Conservation (phyloP, 2,888 invertebrate genomes). For the Pandemis cinnamomeana region DNA sequence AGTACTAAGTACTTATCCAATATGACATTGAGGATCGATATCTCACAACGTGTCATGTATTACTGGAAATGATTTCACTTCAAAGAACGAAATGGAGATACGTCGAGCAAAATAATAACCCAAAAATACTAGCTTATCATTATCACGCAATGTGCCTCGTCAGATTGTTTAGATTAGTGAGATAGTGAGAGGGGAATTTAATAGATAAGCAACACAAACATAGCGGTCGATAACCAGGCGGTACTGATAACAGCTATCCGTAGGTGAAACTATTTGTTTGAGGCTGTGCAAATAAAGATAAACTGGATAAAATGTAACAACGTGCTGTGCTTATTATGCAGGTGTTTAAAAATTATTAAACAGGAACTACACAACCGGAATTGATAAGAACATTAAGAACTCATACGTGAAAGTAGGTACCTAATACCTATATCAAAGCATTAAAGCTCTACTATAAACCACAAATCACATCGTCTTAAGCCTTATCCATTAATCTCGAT, state of each 20-base stretch:
- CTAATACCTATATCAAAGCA: neutral
- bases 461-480: neutral
- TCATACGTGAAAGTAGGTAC: neutral
- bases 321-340: neutral
- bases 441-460: neutral
- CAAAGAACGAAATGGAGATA: constrained; percentile 41
- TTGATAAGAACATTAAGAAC: too few species aligned
- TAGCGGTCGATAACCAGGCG: constrained; percentile 41
- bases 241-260: constrained; percentile 31
- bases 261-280: constrained; percentile 27
- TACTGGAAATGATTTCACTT: constrained; percentile 26
- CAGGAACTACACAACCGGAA: neutral
- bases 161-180: constrained; percentile 39
- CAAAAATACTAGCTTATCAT: constrained; percentile 67
- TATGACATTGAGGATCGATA: constrained; percentile 6
- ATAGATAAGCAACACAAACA: constrained; percentile 39
- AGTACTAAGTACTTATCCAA: neutral
- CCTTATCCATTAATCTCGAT: neutral
- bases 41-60: constrained; percentile 10
- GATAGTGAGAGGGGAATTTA: constrained; percentile 63
- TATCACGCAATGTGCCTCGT: constrained; percentile 57
- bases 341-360: constrained; percentile 1
- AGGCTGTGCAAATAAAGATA: constrained; percentile 35
- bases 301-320: constrained; percentile 7
- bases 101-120: constrained; percentile 54